Conservation (phyloP, 2,888 invertebrate genomes). For the Leptinotarsa tumamoca region DNA sequence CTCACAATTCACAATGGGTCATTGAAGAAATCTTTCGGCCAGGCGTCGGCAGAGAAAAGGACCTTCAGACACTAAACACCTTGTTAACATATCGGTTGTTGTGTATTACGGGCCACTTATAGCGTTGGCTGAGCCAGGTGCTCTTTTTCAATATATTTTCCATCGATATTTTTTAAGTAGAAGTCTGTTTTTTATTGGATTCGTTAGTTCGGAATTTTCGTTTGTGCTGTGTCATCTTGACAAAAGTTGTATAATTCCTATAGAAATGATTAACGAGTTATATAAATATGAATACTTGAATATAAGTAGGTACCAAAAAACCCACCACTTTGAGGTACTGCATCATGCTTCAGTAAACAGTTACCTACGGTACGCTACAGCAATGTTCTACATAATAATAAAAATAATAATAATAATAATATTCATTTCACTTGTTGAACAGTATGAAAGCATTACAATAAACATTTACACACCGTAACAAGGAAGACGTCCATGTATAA, state of each 20-base stretch:
- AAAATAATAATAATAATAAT: too few species aligned
- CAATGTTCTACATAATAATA: too few species aligned
- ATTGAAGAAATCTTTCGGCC: constrained; percentile 22
- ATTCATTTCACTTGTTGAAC: too few species aligned
- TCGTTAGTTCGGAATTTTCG: neutral
- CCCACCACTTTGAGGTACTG: too few species aligned
- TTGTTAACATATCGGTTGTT: constrained; percentile 31
- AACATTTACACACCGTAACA: too few species aligned
- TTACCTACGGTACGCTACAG: too few species aligned
- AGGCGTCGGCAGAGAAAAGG: constrained; percentile 22
- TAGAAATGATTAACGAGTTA: neutral
- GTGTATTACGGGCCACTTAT: constrained; percentile 26
- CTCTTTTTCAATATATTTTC: neutral
- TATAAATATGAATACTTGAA: too few species aligned
- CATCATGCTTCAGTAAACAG: too few species aligned
- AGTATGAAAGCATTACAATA: too few species aligned
- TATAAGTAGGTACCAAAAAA: too few species aligned
- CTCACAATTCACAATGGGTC: constrained; percentile 33
- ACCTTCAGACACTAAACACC: constrained; percentile 29
- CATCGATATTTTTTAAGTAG: neutral
- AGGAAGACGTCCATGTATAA: too few species aligned
- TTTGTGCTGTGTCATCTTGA: neutral
- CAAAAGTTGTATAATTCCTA: neutral
- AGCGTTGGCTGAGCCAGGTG: neutral
- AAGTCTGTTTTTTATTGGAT: neutral